Evolutionary conservation across 53 echinoderm and acorn worm species (phyloP), one percentile per base, ranked within the genome.

Genomic region (Actinopyga echinites): DNA sequence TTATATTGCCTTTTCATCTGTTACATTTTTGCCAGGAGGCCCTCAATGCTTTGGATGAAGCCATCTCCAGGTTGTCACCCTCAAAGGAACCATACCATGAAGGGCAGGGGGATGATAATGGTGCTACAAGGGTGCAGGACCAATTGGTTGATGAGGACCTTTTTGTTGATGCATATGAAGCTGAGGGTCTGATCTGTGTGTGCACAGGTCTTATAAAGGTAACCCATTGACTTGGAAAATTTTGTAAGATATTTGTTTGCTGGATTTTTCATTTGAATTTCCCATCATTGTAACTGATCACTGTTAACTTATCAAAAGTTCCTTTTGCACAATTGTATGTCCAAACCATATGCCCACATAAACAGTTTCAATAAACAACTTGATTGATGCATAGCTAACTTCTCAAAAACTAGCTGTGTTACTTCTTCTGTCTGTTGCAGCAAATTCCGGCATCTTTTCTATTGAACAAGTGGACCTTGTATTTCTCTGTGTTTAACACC

Each of bases 161-260:
- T 10, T 95, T 95, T 64, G 65, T 95, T 33, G 85, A 89, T 87
- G 95, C 95, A 31, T 95, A 93, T 56, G 89, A 93, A 52, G 93
- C 95, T 17, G 95, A 95, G 79, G 95, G 95, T n/a, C 61, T 95
- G 58, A 88, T 95, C 45, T 87, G 90, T 43, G 95, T 95, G 0
- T 92, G 95, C 57, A 59, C 90, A 8, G 84, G 89, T 59, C 86
- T 95, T 13, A 89, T 95, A 42, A 95, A 95, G 86, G 95, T 94
- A 64, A 85, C 84, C 45, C 13, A 21, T 74, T 0, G 19, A 36
- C 13, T 22, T 1, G 12, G 15, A n/a, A n/a, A n/a, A n/a, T n/a
- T n/a, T n/a, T n/a, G n/a, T n/a, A n/a, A n/a, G 8, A 7, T 13
- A 44, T 37, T 37, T 37, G 37, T 37, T 5, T 44, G 44, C 44